phyloP scores from a whole-genome alignment of 2,888 invertebrate genomes.

The Aquatica leii region DNA sequence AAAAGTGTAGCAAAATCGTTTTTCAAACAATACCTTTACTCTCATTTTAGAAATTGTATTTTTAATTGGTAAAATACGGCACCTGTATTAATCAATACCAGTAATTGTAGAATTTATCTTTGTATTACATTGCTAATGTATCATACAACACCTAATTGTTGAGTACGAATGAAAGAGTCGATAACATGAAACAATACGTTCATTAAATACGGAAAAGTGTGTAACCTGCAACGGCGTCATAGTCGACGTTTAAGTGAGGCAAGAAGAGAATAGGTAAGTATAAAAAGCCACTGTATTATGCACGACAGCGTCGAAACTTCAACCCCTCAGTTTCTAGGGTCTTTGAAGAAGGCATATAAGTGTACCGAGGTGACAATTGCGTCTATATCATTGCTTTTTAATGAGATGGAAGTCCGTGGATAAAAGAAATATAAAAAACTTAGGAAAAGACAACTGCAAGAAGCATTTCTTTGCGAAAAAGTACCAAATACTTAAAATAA shows the following conservation, averaged over 20 bases:
- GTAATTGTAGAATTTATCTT: too few species aligned
- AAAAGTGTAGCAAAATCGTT: too few species aligned
- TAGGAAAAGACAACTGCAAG: slow-evolving; percentile 15
- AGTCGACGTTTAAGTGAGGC: slow-evolving; percentile 30
- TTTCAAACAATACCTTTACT: too few species aligned
- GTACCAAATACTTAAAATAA: slow-evolving; percentile 16
- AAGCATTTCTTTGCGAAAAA: slow-evolving; percentile 19
- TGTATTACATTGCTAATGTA: too few species aligned
- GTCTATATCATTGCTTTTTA: slow-evolving; percentile 35
- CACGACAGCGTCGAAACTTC: slow-evolving; percentile 34
- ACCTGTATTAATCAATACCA: too few species aligned
- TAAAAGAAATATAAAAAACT: slow-evolving; percentile 16
- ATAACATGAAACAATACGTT: slow-evolving; percentile 7
- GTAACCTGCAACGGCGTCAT: slow-evolving; percentile 15
- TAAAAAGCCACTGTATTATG: slow-evolving; percentile 35
- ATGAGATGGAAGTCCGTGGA: slow-evolving; percentile 29
- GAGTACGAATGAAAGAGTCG: too few species aligned
- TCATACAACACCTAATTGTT: too few species aligned
- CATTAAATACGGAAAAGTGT: slow-evolving; percentile 26
- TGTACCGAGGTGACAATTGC: slow-evolving; percentile 37
- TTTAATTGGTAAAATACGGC: too few species aligned
- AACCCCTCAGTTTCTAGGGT: slow-evolving; percentile 28
- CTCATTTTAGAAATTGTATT: too few species aligned
- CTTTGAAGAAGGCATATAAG: slow-evolving; percentile 33
- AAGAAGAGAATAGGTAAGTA: slow-evolving; percentile 34